These are phyloP conservation scores for Drosophila elegans DNA, from an alignment of 1,140 invertebrate genomes.

Conservation along the genomic window DNA sequence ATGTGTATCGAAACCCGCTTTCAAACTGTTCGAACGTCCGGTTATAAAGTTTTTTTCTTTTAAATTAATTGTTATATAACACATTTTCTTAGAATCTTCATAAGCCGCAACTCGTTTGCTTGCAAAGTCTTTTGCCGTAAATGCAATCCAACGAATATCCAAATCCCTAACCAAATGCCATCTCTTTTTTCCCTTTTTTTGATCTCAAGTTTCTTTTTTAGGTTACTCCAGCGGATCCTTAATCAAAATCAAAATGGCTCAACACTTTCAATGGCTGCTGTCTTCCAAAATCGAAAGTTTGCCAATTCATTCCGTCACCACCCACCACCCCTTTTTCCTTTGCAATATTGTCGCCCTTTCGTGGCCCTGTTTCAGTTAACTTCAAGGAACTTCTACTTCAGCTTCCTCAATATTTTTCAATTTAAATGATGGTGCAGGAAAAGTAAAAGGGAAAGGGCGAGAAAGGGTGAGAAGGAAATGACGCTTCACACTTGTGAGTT, in stretches of 20 bases:
- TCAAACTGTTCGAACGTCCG: too few relatives aligned
- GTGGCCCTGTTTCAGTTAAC: slow-evolving; percentile 33
- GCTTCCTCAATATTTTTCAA: slow-evolving; percentile 65
- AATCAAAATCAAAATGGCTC: slow-evolving; percentile 45
- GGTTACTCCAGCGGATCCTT: slow-evolving; percentile 34
- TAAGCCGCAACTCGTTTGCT: background rate
- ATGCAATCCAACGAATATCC: slow-evolving; percentile 2
- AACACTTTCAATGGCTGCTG: slow-evolving; percentile 30
- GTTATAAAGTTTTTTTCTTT: background rate
- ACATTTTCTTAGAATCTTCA: background rate
- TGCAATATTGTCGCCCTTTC: slow-evolving; percentile 31
- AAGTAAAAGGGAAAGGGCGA: slow-evolving; percentile 9
- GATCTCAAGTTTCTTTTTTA: slow-evolving; percentile 13
- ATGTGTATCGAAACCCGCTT: too few relatives aligned
- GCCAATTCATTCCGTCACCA: slow-evolving; percentile 35
- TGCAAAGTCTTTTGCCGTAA: background rate
- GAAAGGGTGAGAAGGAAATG: slow-evolving; percentile 50
- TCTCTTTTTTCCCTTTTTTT: background rate
- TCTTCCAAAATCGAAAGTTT: slow-evolving; percentile 54
- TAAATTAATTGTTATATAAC: too few relatives aligned
- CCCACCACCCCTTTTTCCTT: background rate
- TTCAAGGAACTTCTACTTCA: slow-evolving; percentile 45
- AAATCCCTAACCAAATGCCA: background rate
- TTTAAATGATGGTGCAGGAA: slow-evolving; percentile 73
- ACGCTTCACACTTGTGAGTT: slow-evolving; percentile 38